phyloP scores from a whole-genome alignment of 2,797 vertebrate species.

The Xenopus petersii region DNA sequence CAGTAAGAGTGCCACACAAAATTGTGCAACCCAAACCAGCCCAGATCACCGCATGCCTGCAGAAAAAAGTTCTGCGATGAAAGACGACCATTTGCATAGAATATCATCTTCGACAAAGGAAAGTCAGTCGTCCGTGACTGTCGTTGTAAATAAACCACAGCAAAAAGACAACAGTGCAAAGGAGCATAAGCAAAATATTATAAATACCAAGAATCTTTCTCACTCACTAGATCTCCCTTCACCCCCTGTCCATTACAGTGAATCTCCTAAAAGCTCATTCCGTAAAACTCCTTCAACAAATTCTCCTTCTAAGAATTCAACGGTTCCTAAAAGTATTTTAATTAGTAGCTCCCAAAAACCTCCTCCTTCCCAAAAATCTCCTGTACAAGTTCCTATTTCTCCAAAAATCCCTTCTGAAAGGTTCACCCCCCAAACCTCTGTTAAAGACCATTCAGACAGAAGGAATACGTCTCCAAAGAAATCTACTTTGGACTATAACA shows the following conservation, averaged over 20 bases:
- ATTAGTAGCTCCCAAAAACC: constrained; percentile 22
- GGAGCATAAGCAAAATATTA: constrained; percentile 4
- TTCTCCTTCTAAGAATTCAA: constrained; percentile 19
- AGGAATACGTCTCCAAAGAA: constrained; percentile 24
- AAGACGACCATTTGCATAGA: constrained; percentile 27
- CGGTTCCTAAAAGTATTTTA: background rate
- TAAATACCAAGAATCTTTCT: constrained; percentile 25
- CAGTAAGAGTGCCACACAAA: constrained; percentile 20
- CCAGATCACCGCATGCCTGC: constrained; percentile 13
- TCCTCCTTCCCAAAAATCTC: constrained; percentile 14
- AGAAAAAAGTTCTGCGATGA: constrained; percentile 4
- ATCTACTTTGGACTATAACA: constrained; percentile 27
- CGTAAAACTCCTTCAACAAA: constrained; percentile 26
- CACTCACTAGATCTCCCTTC: constrained; percentile 23
- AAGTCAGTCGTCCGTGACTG: constrained; percentile 11
- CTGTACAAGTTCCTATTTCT: constrained; percentile 5
- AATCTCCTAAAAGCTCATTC: constrained; percentile 8
- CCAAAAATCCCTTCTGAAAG: constrained; percentile 18
- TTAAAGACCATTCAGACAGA: constrained; percentile 11
- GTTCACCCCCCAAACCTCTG: constrained; percentile 14
- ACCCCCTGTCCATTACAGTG: background rate
- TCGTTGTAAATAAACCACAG: constrained; percentile 7
- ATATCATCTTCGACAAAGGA: constrained; percentile 9
- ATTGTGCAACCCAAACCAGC: constrained; percentile 39
- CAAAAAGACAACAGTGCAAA: constrained; percentile 11